Evolutionary conservation across 2,888 invertebrate genomes (phyloP).

Genomic region (Agriopis marginaria): DNA sequence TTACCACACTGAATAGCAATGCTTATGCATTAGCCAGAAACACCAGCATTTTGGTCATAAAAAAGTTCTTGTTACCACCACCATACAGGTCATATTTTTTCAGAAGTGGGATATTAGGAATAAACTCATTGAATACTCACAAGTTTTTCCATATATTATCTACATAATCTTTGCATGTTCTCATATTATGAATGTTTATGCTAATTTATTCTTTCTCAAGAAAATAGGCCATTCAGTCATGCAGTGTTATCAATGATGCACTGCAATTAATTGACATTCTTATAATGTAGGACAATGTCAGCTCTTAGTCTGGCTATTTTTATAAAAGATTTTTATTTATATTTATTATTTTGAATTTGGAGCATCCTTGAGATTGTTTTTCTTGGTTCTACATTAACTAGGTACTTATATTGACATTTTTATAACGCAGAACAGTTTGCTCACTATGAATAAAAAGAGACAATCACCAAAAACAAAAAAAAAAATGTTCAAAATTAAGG

Average conservation of each 20-base stretch:
- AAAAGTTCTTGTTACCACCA: no score
- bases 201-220: conserved; percentile 10
- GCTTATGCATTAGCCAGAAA: no score
- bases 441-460: no score
- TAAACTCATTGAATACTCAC: background rate
- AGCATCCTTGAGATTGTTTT: conserved; percentile 23
- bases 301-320: conserved; percentile 19
- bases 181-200: background rate
- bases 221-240: conserved; percentile 9
- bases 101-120: background rate
- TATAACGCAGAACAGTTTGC: no score
- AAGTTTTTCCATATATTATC: background rate
- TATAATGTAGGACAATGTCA: conserved; percentile 34
- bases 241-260: conserved; percentile 21
- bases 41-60: no score
- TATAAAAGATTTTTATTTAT: background rate
- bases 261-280: conserved; percentile 20
- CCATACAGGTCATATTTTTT: background rate
- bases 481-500: no score
- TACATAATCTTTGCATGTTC: background rate
- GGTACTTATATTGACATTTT: background rate
- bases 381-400: conserved; percentile 1
- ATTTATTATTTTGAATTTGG: conserved; percentile 6
- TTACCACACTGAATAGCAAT: no score
- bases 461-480: no score